These are phyloP conservation scores for Melinaea marsaeus DNA, from an alignment of 2,888 invertebrate species.

Conservation along the genomic window DNA sequence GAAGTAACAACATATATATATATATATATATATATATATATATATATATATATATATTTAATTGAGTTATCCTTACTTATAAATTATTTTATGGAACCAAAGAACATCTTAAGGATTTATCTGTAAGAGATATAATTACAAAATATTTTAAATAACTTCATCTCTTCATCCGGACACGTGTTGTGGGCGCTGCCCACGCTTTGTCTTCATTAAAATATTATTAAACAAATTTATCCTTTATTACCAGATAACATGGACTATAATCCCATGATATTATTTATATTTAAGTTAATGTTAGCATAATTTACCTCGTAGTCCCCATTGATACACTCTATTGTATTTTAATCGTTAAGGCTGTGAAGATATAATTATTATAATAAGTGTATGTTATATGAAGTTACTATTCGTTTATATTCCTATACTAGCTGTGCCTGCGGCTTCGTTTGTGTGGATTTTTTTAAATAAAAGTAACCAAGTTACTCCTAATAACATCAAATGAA, in stretches of 20 bases:
- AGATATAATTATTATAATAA: slow-evolving; percentile 11
- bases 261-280: neutral
- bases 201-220: slow-evolving; percentile 15
- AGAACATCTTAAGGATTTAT: slow-evolving; percentile 2
- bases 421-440: too few relatives aligned
- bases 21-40: too few relatives aligned
- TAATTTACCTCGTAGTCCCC: slow-evolving; percentile 21
- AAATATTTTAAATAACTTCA: neutral
- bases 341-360: slow-evolving; percentile 33
- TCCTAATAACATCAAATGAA: too few relatives aligned
- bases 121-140: slow-evolving; percentile 6
- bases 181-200: slow-evolving; percentile 37
- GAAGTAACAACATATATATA: too few relatives aligned
- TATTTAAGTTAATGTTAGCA: slow-evolving; percentile 7
- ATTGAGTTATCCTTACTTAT: too few relatives aligned
- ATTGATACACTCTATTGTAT: slow-evolving; percentile 36
- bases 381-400: neutral
- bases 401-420: neutral
- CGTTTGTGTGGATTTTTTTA: too few relatives aligned
- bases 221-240: slow-evolving; percentile 6
- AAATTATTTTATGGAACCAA: too few relatives aligned
- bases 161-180: slow-evolving; percentile 49
- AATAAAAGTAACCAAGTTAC: too few relatives aligned
- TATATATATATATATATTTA: too few relatives aligned
- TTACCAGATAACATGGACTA: neutral